phyloP scores from a whole-genome alignment of 92 coral and sea anemone genomes.

The Porites divaricata region DNA sequence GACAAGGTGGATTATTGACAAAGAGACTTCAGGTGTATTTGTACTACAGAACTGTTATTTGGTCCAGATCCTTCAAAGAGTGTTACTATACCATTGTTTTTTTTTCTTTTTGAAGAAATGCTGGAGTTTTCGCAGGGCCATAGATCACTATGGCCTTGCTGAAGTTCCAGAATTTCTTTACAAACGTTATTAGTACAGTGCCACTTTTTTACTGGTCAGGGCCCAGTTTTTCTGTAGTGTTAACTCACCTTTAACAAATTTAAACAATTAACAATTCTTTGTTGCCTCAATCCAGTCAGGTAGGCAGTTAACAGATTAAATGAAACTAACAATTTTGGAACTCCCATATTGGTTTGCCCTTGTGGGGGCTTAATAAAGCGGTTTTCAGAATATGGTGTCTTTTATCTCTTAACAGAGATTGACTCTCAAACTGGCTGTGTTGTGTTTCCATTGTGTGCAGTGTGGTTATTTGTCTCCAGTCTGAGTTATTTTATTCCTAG shows the following conservation, averaged over 20 bases:
- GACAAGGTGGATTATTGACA: not conserved
- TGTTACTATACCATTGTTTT: too few relatives aligned
- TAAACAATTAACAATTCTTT: too few relatives aligned
- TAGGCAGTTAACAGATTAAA: conserved; percentile 29
- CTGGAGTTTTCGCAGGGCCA: too few relatives aligned
- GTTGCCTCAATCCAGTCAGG: conserved; percentile 9
- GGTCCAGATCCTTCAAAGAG: too few relatives aligned
- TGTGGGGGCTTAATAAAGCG: conserved; percentile 38
- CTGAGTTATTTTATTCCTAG: conserved; percentile 11
- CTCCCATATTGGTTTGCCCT: conserved; percentile 35
- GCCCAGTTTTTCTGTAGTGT: too few relatives aligned
- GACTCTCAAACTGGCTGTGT: conserved; percentile 38
- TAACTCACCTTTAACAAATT: too few relatives aligned
- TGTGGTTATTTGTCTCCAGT: conserved; percentile 65
- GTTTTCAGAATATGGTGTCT: conserved; percentile 30
- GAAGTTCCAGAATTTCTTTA: too few relatives aligned
- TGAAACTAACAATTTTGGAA: not conserved
- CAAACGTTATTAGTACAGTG: too few relatives aligned
- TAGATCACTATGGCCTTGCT: too few relatives aligned
- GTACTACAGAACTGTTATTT: too few relatives aligned
- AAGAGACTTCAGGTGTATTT: not conserved
- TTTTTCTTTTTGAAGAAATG: too few relatives aligned
- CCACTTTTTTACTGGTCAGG: too few relatives aligned
- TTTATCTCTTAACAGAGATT: conserved; percentile 49
- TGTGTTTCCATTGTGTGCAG: conserved; percentile 72